Evolutionary conservation across 37 sponge, comb jelly and placozoan genomes (phyloP), one percentile per base, ranked within the genome.

Genomic region (Aplysina aerophoba): DNA sequence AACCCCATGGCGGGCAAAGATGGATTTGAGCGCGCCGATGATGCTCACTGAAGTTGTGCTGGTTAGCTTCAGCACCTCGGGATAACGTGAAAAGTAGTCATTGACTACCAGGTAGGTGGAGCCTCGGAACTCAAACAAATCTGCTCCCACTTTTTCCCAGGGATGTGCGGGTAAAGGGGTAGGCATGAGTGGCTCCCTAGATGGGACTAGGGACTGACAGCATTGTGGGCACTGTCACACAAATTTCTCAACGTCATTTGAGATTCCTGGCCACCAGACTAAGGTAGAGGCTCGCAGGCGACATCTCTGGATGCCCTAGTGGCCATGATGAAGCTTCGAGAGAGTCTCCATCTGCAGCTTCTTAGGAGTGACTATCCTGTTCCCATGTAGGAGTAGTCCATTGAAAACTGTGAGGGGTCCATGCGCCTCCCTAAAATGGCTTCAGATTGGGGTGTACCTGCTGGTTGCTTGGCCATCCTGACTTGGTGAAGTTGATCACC

Each of bases 311-410:
- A 83, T 38, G 27, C 83, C 65, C 39, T 66, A 68, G 68, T 83
- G 65, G 25, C 67, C 67, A 35, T 65, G 27, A 21, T 63, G 65
- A 21, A 65, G 25, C 69, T 63, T 63, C 5, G 33, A 0, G 14
- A 38, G 36, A 21, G 44, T 65, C 41, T 25, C 28, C 13, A 35
- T 24, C 54, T 81, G 81, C 27, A 81, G 41, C 21, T 15, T n/a
- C 19, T 62, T 34, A 20, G 86, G 86, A 35, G 78, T 66, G 0
- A 86, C 55, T 27, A 86, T 79, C 3, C 67, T 35, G 27, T 11
- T 41, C 4, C 86, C 86, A 37, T 17, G 27, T 13, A 86, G 38
- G 1, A 86, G 64, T n/a, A 86, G 50, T 0, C 33, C 80, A 40
- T 77, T 41, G 65, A 11, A 8, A 8, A 44, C 6, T 44, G 6